A percentile compares a stretch with the other conserved stretches of the same genome.
Conservation (phyloP, 2,113 vertebrate genomes). For the Cyprinodon brontotheroides region DNA sequence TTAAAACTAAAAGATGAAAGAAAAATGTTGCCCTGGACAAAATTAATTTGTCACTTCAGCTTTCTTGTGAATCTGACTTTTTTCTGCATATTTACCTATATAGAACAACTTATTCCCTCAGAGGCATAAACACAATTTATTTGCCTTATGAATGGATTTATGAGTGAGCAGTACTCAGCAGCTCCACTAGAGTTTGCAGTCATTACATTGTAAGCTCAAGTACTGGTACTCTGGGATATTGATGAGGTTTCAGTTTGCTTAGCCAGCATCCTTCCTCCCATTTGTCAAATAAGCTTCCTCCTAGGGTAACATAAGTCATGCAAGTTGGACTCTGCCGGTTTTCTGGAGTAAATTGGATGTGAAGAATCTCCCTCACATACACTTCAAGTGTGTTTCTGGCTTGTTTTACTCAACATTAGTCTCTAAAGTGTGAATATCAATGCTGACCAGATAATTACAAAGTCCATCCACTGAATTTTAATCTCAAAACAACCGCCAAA, state of each 20-base stretch:
- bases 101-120: slow-evolving; percentile 15
- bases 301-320: slow-evolving; percentile 60
- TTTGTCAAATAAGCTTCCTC: slow-evolving; percentile 60
- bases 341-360: slow-evolving; percentile 14
- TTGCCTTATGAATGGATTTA: slow-evolving; percentile 31
- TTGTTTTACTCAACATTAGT: slow-evolving; percentile 20
- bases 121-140: slow-evolving; percentile 1
- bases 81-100: slow-evolving; percentile 1
- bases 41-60: neutral
- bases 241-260: slow-evolving; percentile 62
- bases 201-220: slow-evolving; percentile 1
- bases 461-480: slow-evolving; percentile 25
- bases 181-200: slow-evolving; percentile 63
- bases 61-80: neutral
- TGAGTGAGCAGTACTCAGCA: slow-evolving; percentile 6
- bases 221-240: slow-evolving; percentile 40
- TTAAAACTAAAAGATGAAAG: slow-evolving; percentile 6
- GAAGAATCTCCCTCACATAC: slow-evolving; percentile 39
- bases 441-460: slow-evolving; percentile 30
- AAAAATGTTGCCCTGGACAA: slow-evolving; percentile 1
- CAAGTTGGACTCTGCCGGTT: slow-evolving; percentile 36
- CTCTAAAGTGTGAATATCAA: slow-evolving; percentile 17
- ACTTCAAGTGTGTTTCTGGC: slow-evolving; percentile 14
- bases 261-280: slow-evolving; percentile 59
- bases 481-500: slow-evolving; percentile 18